phyloP scores from a whole-genome alignment of 2,888 invertebrate species.

The Microplitis manilae region DNA sequence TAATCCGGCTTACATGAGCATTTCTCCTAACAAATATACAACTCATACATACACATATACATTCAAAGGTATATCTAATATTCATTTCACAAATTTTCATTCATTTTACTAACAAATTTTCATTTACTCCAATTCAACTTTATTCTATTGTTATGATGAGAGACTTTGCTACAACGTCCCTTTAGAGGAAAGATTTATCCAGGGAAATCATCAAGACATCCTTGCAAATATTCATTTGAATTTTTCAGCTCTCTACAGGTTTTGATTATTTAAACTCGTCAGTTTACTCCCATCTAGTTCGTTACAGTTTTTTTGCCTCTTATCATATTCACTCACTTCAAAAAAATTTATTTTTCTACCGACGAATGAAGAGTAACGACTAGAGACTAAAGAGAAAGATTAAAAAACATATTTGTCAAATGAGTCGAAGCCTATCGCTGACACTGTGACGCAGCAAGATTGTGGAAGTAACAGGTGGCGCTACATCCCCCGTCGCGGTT shows the following conservation, averaged over 20 bases:
- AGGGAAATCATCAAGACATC: conserved; percentile 20
- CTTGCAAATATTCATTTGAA: conserved; percentile 12
- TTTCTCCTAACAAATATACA: conserved; percentile 6
- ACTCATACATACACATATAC: neutral
- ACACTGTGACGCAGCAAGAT: conserved; percentile 49
- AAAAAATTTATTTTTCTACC: too few species aligned
- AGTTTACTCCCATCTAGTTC: neutral
- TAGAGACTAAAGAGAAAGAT: neutral
- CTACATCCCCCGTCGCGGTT: conserved; percentile 4
- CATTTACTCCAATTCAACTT: neutral
- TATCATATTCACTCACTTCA: too few species aligned
- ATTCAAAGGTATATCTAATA: neutral
- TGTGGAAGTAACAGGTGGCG: conserved; percentile 61
- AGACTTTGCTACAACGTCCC: conserved; percentile 2
- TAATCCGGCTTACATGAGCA: conserved; percentile 51
- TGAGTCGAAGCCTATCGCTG: conserved; percentile 39
- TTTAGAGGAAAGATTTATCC: conserved; percentile 39
- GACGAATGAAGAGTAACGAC: too few species aligned
- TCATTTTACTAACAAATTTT: neutral
- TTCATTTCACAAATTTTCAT: neutral
- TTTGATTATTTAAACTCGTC: conserved; percentile 13
- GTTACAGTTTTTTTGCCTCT: too few species aligned
- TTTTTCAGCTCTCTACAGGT: neutral
- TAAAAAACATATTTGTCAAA: neutral
- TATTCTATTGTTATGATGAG: neutral